phyloP scores from a whole-genome alignment of 2,797 vertebrate species.

The Channa striata region DNA sequence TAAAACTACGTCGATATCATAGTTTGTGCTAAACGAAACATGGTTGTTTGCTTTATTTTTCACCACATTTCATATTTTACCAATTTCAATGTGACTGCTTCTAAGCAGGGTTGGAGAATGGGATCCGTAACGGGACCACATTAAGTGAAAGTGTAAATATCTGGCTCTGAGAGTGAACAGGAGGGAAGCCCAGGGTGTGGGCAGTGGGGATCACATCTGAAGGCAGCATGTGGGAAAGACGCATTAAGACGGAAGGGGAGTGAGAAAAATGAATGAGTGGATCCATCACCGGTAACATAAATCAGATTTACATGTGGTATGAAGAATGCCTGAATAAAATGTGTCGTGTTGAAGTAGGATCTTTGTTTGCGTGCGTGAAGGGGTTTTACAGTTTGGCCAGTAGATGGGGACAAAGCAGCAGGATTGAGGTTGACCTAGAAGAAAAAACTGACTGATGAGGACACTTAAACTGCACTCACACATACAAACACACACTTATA shows the following conservation, averaged over 20 bases:
- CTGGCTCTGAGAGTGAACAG: slow-evolving; percentile 31
- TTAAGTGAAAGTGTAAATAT: slow-evolving; percentile 65
- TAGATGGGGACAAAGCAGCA: slow-evolving; percentile 71
- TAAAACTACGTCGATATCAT: no score
- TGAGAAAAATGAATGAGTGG: slow-evolving; percentile 17
- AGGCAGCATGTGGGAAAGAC: slow-evolving; percentile 20
- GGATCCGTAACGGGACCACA: slow-evolving; percentile 52
- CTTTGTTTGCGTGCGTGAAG: slow-evolving; percentile 3
- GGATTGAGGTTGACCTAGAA: slow-evolving; percentile 21
- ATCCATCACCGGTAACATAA: slow-evolving; percentile 42
- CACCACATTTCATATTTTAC: no score
- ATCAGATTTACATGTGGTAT: slow-evolving; percentile 61
- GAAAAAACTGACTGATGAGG: not conserved
- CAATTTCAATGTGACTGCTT: no score
- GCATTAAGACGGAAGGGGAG: not conserved
- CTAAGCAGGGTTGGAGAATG: not conserved
- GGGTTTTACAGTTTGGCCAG: slow-evolving; percentile 52
- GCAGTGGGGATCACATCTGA: slow-evolving; percentile 40
- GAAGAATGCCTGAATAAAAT: slow-evolving; percentile 46
- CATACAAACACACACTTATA: not conserved
- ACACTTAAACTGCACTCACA: slow-evolving; percentile 13
- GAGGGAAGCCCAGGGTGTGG: slow-evolving; percentile 63
- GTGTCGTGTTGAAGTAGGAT: slow-evolving; percentile 22
- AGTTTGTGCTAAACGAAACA: no score
- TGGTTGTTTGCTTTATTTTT: no score